phyloP scores from a whole-genome alignment of 2,113 vertebrate species.

The Anoura caudifer region DNA sequence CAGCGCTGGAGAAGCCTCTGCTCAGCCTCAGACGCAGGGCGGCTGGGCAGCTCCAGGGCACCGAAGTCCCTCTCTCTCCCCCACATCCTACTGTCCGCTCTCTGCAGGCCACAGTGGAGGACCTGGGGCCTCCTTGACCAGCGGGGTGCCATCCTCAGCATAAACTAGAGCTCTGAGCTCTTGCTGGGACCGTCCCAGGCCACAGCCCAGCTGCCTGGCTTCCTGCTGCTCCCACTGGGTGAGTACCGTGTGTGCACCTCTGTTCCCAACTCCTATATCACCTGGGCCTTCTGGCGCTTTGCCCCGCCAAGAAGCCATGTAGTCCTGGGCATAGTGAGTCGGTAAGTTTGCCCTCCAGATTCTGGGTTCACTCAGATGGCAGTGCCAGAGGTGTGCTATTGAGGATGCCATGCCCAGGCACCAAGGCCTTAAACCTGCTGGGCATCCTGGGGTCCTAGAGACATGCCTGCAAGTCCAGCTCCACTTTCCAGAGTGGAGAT shows the following conservation, averaged over 20 bases:
- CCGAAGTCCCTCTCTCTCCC: neutral
- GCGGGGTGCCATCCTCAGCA: slow-evolving; percentile 81
- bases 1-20: neutral
- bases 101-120: slow-evolving; percentile 16
- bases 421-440: neutral
- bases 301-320: neutral
- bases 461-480: neutral
- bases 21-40: neutral
- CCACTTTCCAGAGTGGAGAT: neutral
- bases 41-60: neutral
- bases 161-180: slow-evolving; percentile 81
- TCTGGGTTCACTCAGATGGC: neutral
- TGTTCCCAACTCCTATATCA: slow-evolving; percentile 76
- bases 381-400: neutral
- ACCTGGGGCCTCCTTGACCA: slow-evolving; percentile 73
- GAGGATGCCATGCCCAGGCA: neutral
- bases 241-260: slow-evolving; percentile 75
- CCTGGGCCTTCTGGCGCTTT: neutral
- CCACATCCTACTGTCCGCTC: neutral
- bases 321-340: too few relatives aligned
- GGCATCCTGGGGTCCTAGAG: neutral
- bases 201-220: neutral
- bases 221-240: slow-evolving; percentile 82
- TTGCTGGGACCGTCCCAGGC: neutral
- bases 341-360: neutral